Base-by-base conservation (phyloP, 2,797 vertebrate species). In the Sciaenops ocellatus region DNA sequence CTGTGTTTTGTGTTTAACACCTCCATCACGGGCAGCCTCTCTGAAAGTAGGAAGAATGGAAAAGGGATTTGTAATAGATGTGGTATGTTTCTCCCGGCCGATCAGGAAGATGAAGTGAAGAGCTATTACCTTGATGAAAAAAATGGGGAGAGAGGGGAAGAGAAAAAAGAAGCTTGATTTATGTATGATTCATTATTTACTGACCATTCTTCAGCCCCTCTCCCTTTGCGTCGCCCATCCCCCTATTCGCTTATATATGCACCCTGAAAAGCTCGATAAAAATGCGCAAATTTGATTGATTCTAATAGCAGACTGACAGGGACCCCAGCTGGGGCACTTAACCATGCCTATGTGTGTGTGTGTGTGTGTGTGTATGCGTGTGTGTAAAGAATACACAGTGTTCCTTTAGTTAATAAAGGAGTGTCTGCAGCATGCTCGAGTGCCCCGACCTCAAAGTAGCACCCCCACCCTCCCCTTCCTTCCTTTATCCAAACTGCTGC, bases 241-340 rank as follows among this genome's bases (percentile, higher is more conserved):
- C 78, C 75, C 78, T 16, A 0, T 63, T 69, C 42, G 13, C 84
- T 87, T 70, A 85, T 71, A 80, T 72, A 80, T 72, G 77, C 82
- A 51, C 76, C 86, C 85, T 87, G 85, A 92, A 93, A 93, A 91
- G 87, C 92, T 92, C 80, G 89, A 91, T 94, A 94, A 95, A 95
- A 95, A 94, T 94, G 91, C 86, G 64, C 91, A 93, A 89, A 93
- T 94, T 92, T 95, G 94, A 96, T 95, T 96, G 94, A 95, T 95
- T 95, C 90, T 95, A 93, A 94, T 93, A 92, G 93, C 84, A 75
- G 88, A 92, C 85, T 93, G 93, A 94, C 93, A 93, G 90, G 83
- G 90, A 90, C 85, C 90, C 90, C 93, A 95, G 95, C 94, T 95
- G 94, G 87, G 91, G 89, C 91, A 90, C 91, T 94, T 92, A 91